Conservation (phyloP, 2,888 invertebrate species). For the Ypsolopha scabrella region DNA sequence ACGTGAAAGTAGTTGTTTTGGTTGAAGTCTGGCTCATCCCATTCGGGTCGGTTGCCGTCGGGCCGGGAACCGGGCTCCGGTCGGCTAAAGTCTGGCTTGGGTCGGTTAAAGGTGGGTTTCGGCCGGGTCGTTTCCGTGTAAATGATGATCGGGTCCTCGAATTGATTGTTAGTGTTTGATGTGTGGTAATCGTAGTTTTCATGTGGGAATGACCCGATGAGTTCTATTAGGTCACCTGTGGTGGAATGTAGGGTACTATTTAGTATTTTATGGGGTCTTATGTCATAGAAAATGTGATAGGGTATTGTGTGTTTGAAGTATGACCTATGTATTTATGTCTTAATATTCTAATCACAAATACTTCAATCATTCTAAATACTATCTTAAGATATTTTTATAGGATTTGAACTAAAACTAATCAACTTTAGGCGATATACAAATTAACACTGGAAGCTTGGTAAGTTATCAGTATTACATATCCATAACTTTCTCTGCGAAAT, state of each 20-base stretch:
- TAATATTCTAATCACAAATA: too few relatives aligned
- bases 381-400: too few relatives aligned
- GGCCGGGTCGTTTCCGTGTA: conserved; percentile 53
- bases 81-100: conserved; percentile 13
- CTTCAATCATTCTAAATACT: too few relatives aligned
- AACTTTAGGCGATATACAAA: too few relatives aligned
- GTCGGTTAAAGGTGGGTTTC: conserved; percentile 41
- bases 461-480: too few relatives aligned
- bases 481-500: too few relatives aligned
- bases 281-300: too few relatives aligned
- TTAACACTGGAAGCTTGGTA: too few relatives aligned
- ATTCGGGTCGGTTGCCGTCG: conserved; percentile 23
- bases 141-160: conserved; percentile 58
- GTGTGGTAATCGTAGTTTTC: conserved; percentile 54
- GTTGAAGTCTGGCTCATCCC: conserved; percentile 15
- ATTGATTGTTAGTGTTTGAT: conserved; percentile 46
- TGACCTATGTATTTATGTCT: too few relatives aligned
- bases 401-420: too few relatives aligned
- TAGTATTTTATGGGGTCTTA: background rate
- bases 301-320: too few relatives aligned
- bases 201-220: conserved; percentile 63
- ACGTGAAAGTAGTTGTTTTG: conserved; percentile 36
- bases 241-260: conserved; percentile 20
- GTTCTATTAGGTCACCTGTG: conserved; percentile 65
- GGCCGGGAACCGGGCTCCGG: background rate